Evolutionary conservation across 2,797 vertebrate genomes (phyloP).

Genomic region (Scolopax bukidnonensis): DNA sequence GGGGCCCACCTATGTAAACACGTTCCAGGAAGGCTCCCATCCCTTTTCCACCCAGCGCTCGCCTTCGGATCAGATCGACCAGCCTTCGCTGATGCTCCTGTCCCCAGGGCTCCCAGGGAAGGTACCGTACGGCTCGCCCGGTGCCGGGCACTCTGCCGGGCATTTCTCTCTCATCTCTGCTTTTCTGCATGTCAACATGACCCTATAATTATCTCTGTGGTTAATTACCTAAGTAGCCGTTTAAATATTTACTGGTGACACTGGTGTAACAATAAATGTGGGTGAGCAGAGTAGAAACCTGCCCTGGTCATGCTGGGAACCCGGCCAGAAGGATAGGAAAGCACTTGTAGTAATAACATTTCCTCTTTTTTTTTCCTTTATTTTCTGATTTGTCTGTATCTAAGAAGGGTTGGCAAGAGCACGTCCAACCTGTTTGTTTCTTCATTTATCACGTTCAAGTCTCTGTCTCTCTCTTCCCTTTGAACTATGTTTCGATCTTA

Average conservation of each 20-base stretch:
- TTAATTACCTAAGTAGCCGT: not conserved
- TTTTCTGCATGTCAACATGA: not conserved
- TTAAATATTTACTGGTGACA: not conserved
- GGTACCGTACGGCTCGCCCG: not conserved
- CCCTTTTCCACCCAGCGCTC: not conserved
- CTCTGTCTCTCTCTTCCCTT: not conserved
- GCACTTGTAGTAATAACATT: not conserved
- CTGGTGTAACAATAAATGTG: not conserved
- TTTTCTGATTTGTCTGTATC: not conserved
- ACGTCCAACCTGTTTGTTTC: not conserved
- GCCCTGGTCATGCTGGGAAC: not conserved
- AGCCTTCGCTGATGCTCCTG: not conserved
- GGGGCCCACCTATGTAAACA: slow-evolving; percentile 46
- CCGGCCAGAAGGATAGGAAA: not conserved
- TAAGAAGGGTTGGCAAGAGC: not conserved
- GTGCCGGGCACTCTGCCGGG: rapidly evolving
- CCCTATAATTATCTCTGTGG: rapidly evolving
- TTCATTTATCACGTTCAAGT: rapidly evolving
- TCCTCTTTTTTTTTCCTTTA: not conserved
- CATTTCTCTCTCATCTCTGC: not conserved
- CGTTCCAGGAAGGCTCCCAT: slow-evolving; percentile 4
- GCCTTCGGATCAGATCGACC: not conserved
- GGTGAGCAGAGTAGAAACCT: not conserved
- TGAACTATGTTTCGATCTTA: not conserved
- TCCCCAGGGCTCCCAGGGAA: not conserved